Percentiles rank a stretch among this genome's conserved stretches.
Evolutionary conservation across 23 tunicate genomes (phyloP).

Genomic region (Halocynthia roretzi): DNA sequence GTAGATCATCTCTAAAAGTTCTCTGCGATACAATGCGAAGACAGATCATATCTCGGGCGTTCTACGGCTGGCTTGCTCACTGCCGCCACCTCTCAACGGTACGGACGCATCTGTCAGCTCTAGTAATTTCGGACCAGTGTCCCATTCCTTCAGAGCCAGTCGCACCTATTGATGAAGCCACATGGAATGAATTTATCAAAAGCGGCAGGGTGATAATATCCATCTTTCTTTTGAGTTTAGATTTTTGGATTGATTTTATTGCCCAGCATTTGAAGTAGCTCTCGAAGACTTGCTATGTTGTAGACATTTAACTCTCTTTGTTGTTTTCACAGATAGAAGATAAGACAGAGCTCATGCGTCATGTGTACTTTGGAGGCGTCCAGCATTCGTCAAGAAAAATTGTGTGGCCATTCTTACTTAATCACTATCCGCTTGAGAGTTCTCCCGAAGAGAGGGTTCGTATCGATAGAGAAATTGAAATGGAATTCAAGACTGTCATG

Average conservation of each 20-base stretch:
- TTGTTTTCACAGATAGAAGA: too few species aligned
- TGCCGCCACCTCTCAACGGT: constrained; percentile 94
- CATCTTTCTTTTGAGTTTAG: too few species aligned
- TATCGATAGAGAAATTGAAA: constrained; percentile 21
- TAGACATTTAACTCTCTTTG: too few species aligned
- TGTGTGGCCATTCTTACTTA: constrained; percentile 72
- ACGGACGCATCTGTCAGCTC: constrained; percentile 61
- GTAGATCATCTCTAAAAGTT: constrained; percentile 56
- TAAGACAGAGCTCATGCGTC: constrained; percentile 31
- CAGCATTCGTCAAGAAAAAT: constrained; percentile 34
- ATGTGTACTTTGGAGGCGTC: constrained; percentile 73
- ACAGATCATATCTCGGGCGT: constrained; percentile 88
- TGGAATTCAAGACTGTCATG: constrained; percentile 18
- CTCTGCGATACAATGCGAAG: constrained; percentile 85
- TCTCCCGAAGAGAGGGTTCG: constrained; percentile 14
- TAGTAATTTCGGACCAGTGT: constrained; percentile 23
- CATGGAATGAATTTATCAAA: constrained; percentile 33
- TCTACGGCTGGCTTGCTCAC: constrained; percentile 96
- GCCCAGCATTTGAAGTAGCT: too few species aligned
- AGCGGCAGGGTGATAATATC: constrained; percentile 41
- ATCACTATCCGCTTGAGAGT: constrained; percentile 51
- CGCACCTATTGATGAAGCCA: constrained; percentile 30
- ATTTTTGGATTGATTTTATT: too few species aligned
- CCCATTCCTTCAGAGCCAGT: constrained; percentile 1
- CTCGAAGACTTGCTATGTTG: too few species aligned